Evolutionary conservation across 2,888 invertebrate genomes (phyloP), one percentile per base, ranked within the genome.

Genomic region (Elysia crispata): DNA sequence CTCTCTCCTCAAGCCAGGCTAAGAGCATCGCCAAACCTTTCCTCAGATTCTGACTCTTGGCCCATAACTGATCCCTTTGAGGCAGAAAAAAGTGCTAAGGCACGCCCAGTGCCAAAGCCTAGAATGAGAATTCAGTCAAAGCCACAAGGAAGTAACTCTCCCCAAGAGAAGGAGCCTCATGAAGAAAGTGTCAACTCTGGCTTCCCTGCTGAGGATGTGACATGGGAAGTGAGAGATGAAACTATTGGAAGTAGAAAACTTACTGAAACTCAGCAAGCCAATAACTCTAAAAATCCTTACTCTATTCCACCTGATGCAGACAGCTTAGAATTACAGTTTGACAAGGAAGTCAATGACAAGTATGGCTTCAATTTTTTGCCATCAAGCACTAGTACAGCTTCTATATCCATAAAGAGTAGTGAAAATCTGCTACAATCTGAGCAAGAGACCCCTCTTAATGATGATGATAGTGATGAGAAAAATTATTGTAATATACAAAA

Each of bases 331-430:
- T 20, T 54, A 60, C 72, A 73, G 78, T 66, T 78, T 64, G 70
- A 78, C 64, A 50, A 73, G 33, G 78, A 78, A 64, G 62, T 78
- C 23, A 64, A 78, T 30, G 50, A 78, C 72, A 78, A 78, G 41
- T 78, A 78, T 73, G 78, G 78, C 23, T 33, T 73, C 23, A 3
- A 33, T 28, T 6, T 6, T 41, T 41, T 41, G 41, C 11, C 41
- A 41, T 41, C 41, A 41, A 41, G 41, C 41, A 41, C 3, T 11
- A 41, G 41, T 41, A 11, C 3, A 3, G 41, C 41, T 11, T 41
- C 41, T 41, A 11, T 41, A 6, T 41, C 41, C 11, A 11, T 41
- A 6, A n/a, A n/a, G n/a, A 41, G 41, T 41, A 41, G 41, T 3
- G 41, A 41, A 41, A 41, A 41, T 41, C 41, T 41, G 3, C 41